Evolutionary conservation across 2,113 vertebrate genomes (phyloP).

Genomic region (Mus musculus): DNA sequence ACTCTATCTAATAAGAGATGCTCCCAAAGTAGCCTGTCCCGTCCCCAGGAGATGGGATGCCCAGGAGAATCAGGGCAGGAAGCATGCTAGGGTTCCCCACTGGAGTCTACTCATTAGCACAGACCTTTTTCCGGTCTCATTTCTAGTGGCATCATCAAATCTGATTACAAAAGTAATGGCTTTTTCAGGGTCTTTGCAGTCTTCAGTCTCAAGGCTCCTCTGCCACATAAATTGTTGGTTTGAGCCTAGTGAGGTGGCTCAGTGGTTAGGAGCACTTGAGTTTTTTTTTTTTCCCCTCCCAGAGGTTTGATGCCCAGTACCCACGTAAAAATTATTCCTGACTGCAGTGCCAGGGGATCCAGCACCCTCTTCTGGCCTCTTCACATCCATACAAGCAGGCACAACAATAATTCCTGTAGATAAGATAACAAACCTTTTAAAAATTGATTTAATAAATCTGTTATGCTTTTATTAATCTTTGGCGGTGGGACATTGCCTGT

Average conservation of each 20-base stretch:
- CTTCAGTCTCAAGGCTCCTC: not conserved
- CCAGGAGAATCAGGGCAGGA: no score
- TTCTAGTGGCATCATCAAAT: not conserved
- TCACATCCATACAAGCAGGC: not conserved
- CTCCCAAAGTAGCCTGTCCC: not conserved
- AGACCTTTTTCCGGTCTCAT: not conserved
- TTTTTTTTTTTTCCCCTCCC: not conserved
- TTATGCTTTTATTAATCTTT: not conserved
- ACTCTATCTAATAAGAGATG: not conserved
- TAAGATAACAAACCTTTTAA: not conserved
- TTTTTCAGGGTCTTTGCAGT: not conserved
- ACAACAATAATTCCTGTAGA: not conserved
- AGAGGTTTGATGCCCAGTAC: not conserved
- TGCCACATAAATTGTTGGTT: not conserved
- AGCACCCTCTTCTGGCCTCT: not conserved
- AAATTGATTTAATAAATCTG: not conserved
- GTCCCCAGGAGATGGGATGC: not conserved
- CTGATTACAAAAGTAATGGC: not conserved
- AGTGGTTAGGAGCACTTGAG: not conserved
- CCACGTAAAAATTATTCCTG: not conserved
- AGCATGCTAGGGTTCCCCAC: not conserved
- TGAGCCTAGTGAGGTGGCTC: not conserved
- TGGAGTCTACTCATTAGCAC: not conserved
- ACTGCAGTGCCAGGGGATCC: not conserved
- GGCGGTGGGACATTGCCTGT: not conserved